Evolutionary conservation across 2,888 invertebrate species (phyloP).

Genomic region (Campoplex nolae): DNA sequence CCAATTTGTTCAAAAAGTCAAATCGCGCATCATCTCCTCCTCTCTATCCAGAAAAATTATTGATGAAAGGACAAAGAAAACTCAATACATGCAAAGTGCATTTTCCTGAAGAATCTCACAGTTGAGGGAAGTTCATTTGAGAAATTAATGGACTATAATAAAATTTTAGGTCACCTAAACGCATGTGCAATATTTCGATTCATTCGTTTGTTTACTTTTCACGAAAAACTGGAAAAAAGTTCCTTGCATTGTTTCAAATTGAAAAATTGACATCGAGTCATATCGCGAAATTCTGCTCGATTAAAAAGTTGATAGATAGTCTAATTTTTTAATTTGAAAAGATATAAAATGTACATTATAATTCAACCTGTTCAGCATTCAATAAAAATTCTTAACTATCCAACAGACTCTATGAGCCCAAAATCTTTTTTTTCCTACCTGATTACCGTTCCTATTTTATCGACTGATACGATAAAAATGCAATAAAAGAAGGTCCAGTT

Average conservation of each 20-base stretch:
- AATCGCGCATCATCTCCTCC: no score
- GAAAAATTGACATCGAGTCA: background rate
- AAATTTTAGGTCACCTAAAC: background rate
- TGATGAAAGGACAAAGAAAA: background rate
- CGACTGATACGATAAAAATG: conserved; percentile 11
- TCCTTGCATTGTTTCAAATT: background rate
- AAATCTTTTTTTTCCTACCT: background rate
- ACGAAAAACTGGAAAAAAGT: background rate
- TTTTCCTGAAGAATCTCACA: background rate
- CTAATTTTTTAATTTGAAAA: background rate
- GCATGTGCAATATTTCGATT: background rate
- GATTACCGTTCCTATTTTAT: background rate
- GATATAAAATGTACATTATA: background rate
- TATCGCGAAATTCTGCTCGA: background rate
- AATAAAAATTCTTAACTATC: background rate
- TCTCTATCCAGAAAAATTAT: background rate
- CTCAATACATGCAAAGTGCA: background rate
- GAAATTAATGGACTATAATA: background rate
- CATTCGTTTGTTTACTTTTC: background rate
- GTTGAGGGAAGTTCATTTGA: background rate
- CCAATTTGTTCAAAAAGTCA: background rate
- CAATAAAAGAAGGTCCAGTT: conserved; percentile 26
- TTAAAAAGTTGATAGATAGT: background rate
- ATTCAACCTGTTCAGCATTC: background rate
- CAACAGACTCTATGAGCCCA: background rate